A percentile compares a stretch with the other conserved stretches of the same genome.
Evolutionary conservation across 2,888 invertebrate species (phyloP).

Genomic region (Oligia fasciuncula): DNA sequence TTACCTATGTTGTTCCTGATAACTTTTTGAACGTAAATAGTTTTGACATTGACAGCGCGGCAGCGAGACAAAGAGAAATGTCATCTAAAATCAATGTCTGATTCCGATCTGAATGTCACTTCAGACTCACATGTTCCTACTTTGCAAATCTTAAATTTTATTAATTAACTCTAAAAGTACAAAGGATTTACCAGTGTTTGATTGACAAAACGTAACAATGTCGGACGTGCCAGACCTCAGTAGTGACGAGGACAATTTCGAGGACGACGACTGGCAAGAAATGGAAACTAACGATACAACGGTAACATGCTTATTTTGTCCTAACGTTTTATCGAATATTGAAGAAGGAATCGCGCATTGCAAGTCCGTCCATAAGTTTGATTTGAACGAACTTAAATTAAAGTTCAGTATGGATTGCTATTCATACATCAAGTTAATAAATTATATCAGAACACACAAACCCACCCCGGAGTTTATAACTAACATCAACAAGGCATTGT

Average conservation of each 20-base stretch:
- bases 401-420: conserved; percentile 95
- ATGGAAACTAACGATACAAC: conserved; percentile 83
- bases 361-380: conserved; percentile 91
- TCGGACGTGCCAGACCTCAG: conserved; percentile 87
- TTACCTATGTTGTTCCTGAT: too few species aligned
- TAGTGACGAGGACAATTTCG: conserved; percentile 87
- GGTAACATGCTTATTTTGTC: conserved; percentile 93
- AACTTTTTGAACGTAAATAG: conserved; percentile 28
- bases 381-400: conserved; percentile 91
- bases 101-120: conserved; percentile 22
- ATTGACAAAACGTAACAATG: conserved; percentile 70
- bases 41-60: conserved; percentile 35
- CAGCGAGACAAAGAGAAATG: conserved; percentile 2
- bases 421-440: conserved; percentile 94
- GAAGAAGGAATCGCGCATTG: conserved; percentile 92
- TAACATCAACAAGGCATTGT: conserved; percentile 88
- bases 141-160: conserved; percentile 28
- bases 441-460: conserved; percentile 93
- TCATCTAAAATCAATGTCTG: conserved; percentile 29
- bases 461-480: conserved; percentile 90
- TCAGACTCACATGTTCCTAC: conserved; percentile 67
- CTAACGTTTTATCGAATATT: conserved; percentile 90
- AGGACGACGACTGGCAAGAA: conserved; percentile 88
- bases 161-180: conserved; percentile 18
- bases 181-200: not conserved